Conservation (phyloP, 2,113 vertebrate genomes). For the Eptesicus fuscus region DNA sequence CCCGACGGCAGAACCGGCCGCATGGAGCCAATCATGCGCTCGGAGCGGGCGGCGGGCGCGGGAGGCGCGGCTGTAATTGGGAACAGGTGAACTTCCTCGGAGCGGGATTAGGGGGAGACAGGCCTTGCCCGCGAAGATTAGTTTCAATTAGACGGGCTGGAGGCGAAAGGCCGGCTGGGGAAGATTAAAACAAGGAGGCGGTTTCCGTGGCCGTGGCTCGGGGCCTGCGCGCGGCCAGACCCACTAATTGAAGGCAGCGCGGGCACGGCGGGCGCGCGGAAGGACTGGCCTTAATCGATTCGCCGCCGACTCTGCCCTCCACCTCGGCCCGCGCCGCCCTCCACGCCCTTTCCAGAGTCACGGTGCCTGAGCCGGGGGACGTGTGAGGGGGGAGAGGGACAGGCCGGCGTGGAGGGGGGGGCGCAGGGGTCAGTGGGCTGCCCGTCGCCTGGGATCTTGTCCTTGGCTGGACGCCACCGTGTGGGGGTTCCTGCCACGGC, state of each 20-base stretch:
- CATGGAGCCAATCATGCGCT: slow-evolving; percentile 97
- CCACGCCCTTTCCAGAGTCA: neutral
- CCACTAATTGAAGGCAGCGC: slow-evolving; percentile 85
- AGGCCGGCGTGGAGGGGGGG: neutral
- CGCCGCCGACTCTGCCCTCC: slow-evolving; percentile 49
- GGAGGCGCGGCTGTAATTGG: slow-evolving; percentile 92
- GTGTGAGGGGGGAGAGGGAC: neutral
- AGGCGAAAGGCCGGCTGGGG: slow-evolving; percentile 90
- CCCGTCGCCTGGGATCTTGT: too few species aligned
- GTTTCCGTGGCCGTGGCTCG: slow-evolving; percentile 83
- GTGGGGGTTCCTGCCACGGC: neutral
- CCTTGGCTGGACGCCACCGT: rapidly evolving
- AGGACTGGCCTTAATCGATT: slow-evolving; percentile 79
- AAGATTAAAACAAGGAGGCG: slow-evolving; percentile 89
- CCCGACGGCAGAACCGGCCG: slow-evolving; percentile 96
- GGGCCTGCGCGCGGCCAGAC: slow-evolving; percentile 81
- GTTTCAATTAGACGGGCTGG: slow-evolving; percentile 99
- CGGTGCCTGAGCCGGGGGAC: neutral
- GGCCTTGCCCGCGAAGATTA: slow-evolving; percentile 95
- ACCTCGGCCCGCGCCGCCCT: neutral
- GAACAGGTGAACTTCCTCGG: slow-evolving; percentile 97
- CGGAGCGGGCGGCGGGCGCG: slow-evolving; percentile 82
- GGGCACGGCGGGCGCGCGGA: slow-evolving; percentile 71
- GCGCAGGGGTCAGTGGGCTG: neutral
- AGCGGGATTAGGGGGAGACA: slow-evolving; percentile 93